Evolutionary conservation across 2,888 invertebrate species (phyloP).

Genomic region (Leucophora obtusa): DNA sequence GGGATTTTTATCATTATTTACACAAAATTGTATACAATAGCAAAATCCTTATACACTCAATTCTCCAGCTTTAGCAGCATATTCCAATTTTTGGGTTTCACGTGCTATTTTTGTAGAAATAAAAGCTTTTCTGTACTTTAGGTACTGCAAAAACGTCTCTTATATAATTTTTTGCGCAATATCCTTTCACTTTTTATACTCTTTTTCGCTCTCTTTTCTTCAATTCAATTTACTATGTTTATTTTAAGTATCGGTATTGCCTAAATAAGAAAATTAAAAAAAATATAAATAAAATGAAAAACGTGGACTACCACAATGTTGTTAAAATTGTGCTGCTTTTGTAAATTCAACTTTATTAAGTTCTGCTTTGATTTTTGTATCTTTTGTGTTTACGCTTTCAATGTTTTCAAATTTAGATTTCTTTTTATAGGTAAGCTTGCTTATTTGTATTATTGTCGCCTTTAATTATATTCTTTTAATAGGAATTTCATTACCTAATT

Average conservation of each 20-base stretch:
- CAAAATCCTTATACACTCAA: constrained; percentile 30
- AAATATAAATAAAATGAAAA: not conserved
- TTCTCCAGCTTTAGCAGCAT: constrained; percentile 10
- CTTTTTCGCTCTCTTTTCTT: not conserved
- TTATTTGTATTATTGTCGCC: constrained; percentile 16
- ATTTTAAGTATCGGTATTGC: not conserved
- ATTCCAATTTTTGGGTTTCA: constrained; percentile 50
- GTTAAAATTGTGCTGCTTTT: constrained; percentile 48
- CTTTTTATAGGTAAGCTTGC: constrained; percentile 15
- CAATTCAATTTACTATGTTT: not conserved
- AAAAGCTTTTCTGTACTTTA: constrained; percentile 40
- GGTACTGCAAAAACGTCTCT: constrained; percentile 18
- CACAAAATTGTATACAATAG: not conserved
- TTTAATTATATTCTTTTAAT: too few species aligned
- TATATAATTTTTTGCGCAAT: constrained; percentile 22
- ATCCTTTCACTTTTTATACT: constrained; percentile 31
- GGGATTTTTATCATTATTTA: constrained; percentile 20
- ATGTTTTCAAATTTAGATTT: constrained; percentile 5
- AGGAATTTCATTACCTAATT: too few species aligned
- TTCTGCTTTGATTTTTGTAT: constrained; percentile 42
- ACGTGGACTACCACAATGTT: constrained; percentile 62
- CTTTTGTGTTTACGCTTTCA: constrained; percentile 11
- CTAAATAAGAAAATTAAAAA: too few species aligned
- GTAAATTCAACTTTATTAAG: constrained; percentile 44
- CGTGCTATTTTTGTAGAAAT: constrained; percentile 30